Evolutionary conservation across 2,797 vertebrate genomes (phyloP).

Genomic region (Cheracebus regulus): DNA sequence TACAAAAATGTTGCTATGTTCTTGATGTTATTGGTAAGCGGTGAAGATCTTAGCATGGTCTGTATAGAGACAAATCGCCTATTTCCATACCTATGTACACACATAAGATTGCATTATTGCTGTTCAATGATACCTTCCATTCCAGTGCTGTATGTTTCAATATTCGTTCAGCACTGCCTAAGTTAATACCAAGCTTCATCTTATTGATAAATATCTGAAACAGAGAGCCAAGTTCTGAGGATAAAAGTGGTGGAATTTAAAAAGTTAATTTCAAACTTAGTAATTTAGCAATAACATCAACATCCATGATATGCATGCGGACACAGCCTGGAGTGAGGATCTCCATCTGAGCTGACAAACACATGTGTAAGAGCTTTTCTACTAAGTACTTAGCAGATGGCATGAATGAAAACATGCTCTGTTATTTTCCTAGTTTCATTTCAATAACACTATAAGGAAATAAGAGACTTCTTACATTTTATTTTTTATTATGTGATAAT

Average conservation of each 20-base stretch:
- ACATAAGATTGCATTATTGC: conserved; percentile 83
- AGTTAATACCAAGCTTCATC: neutral
- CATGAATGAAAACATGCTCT: neutral
- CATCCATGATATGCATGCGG: accelerated
- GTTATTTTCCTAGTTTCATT: neutral
- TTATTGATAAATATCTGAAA: neutral
- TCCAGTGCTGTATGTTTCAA: neutral
- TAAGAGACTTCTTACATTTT: neutral
- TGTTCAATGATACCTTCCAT: conserved; percentile 85
- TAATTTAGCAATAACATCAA: neutral
- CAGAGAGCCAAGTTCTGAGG: neutral
- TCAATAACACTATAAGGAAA: neutral
- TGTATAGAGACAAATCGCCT: neutral
- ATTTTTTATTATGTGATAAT: neutral
- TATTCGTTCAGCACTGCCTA: neutral
- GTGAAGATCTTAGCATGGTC: neutral
- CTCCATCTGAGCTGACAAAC: neutral
- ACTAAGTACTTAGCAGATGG: neutral
- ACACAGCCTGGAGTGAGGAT: neutral
- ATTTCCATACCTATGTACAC: conserved; percentile 70
- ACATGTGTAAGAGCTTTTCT: neutral
- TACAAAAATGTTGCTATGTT: neutral
- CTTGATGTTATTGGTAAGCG: neutral
- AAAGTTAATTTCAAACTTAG: neutral
- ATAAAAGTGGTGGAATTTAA: neutral